Conservation (phyloP, 2,797 vertebrate genomes). For the Diplodus puntazzo region DNA sequence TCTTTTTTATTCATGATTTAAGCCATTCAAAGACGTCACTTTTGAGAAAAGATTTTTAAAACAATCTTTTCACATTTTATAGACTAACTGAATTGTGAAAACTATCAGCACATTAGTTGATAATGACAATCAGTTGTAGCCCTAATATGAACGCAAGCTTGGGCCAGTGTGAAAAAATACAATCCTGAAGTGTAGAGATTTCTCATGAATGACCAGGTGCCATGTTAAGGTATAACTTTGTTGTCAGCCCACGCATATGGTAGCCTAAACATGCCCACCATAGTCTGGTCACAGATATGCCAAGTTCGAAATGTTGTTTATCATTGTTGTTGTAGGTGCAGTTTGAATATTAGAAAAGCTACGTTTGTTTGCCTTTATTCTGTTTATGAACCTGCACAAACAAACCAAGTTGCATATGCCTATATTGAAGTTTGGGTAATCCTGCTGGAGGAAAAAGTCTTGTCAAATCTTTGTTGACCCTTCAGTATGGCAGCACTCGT, state of each 20-base stretch:
- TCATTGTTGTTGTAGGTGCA: background rate
- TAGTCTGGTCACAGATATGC: background rate
- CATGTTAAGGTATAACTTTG: background rate
- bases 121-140: too few relatives aligned
- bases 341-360: background rate
- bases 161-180: background rate
- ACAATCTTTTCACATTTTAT: too few relatives aligned
- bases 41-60: too few relatives aligned
- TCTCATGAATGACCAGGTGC: background rate
- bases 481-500: background rate
- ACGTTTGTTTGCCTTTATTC: too few relatives aligned
- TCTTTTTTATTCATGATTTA: too few relatives aligned
- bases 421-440: background rate
- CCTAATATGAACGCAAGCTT: background rate
- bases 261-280: background rate
- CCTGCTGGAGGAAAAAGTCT: background rate
- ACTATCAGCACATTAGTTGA: too few relatives aligned
- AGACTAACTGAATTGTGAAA: too few relatives aligned
- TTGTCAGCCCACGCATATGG: background rate
- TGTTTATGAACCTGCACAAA: background rate
- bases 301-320: background rate
- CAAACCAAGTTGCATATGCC: background rate
- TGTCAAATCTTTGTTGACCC: background rate
- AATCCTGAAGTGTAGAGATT: background rate
- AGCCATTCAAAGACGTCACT: too few relatives aligned